Percentiles rank a stretch among this genome's conserved stretches.
Evolutionary conservation across 2,797 vertebrate species (phyloP).

Genomic region (Sebastes alutus): DNA sequence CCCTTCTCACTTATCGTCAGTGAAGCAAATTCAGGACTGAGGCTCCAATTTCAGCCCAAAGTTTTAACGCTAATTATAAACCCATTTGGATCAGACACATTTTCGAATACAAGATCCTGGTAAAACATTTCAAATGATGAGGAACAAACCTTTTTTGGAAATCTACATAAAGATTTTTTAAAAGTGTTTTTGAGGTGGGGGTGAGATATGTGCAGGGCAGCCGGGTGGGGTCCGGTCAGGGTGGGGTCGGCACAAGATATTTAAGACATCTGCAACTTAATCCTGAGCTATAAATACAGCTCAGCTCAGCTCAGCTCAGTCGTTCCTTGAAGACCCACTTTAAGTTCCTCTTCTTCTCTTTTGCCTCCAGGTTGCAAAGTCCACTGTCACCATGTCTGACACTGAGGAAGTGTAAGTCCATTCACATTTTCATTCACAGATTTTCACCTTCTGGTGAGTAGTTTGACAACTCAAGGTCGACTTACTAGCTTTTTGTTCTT

Average conservation of each 20-base stretch:
- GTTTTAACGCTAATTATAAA: conserved; percentile 60
- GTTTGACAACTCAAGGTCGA: not conserved
- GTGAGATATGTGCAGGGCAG: conserved; percentile 7
- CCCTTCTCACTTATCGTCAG: conserved; percentile 69
- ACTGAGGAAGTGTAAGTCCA: conserved; percentile 93
- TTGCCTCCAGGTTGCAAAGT: conserved; percentile 81
- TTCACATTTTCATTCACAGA: not conserved
- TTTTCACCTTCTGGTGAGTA: not conserved
- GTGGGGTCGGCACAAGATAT: conserved; percentile 51
- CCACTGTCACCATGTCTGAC: conserved; percentile 91
- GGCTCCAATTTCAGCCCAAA: conserved; percentile 60
- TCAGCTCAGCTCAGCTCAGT: not conserved
- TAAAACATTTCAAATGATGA: not conserved
- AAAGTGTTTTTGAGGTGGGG: not conserved
- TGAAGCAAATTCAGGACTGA: conserved; percentile 54
- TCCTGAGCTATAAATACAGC: conserved; percentile 73
- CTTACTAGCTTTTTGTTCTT: not conserved
- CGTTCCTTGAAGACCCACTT: conserved; percentile 20
- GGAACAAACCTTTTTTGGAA: not conserved
- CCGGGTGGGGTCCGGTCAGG: conserved; percentile 49
- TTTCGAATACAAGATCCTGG: not conserved
- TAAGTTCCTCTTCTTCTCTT: conserved; percentile 39
- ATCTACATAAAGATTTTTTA: not conserved
- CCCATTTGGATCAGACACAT: not conserved
- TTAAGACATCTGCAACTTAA: conserved; percentile 69